A percentile compares a stretch with the other conserved stretches of the same genome.
phyloP scores from a whole-genome alignment of 2,888 invertebrate species.

The Lasioglossum figueresi region DNA sequence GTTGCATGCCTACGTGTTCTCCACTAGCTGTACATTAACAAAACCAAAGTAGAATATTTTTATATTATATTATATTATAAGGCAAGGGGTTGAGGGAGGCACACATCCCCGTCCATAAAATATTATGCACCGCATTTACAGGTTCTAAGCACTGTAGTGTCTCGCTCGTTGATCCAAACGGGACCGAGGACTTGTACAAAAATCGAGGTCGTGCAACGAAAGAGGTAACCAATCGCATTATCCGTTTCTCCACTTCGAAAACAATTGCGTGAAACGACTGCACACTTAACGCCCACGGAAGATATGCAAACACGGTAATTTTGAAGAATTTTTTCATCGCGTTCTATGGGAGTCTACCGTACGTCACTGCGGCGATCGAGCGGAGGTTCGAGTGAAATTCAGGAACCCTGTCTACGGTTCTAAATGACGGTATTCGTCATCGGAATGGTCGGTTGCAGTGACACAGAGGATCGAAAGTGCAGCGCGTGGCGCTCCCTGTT shows the following conservation, averaged over 20 bases:
- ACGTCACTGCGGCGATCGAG: neutral
- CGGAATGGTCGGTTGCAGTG: neutral
- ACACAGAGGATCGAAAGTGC: neutral
- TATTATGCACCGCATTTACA: too few species aligned
- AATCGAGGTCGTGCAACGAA: neutral
- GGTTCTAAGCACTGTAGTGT: neutral
- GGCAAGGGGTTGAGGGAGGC: neutral
- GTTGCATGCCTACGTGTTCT: too few species aligned
- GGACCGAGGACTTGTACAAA: neutral
- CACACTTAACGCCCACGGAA: too few species aligned
- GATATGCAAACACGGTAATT: too few species aligned
- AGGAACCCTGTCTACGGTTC: neutral
- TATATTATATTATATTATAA: too few species aligned
- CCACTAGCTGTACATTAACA: too few species aligned
- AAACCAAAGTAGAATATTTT: too few species aligned
- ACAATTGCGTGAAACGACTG: too few species aligned
- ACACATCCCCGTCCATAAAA: too few species aligned
- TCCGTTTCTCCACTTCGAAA: too few species aligned
- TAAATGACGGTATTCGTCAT: neutral
- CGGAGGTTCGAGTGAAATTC: neutral
- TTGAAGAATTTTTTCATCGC: too few species aligned
- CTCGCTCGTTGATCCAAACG: neutral
- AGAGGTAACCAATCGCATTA: neutral
- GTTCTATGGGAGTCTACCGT: too few species aligned
- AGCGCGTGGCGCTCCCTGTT: constrained; percentile 45